Percentiles rank a stretch among this genome's conserved stretches.
These are phyloP conservation scores for Mactromeris polynyma DNA, from an alignment of 2,888 invertebrate genomes.

Conservation along the genomic window DNA sequence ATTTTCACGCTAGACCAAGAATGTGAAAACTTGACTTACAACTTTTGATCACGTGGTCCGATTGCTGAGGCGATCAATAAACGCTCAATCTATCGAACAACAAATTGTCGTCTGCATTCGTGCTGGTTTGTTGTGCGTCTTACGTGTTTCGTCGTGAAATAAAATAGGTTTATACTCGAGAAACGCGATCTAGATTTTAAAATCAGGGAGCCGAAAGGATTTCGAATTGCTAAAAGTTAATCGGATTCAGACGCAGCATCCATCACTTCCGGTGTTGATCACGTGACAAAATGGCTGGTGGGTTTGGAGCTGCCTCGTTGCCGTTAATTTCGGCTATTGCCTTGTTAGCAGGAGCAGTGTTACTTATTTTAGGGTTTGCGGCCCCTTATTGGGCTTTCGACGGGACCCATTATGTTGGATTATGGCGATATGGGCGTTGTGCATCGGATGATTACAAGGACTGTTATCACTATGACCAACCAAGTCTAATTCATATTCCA, in stretches of 20 bases:
- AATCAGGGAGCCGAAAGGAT: background rate
- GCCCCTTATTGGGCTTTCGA: conserved; percentile 79
- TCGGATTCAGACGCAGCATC: conserved; percentile 15
- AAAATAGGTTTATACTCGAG: background rate
- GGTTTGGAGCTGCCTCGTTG: conserved; percentile 77
- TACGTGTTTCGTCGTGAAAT: background rate
- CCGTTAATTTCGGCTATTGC: conserved; percentile 80
- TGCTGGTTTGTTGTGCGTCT: background rate
- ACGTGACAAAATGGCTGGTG: conserved; percentile 72
- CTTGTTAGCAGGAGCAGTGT: conserved; percentile 74
- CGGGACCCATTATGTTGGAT: conserved; percentile 71
- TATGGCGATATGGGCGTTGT: conserved; percentile 79
- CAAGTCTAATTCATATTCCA: conserved; percentile 50
- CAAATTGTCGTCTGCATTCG: conserved; percentile 20
- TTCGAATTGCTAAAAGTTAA: background rate
- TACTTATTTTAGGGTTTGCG: conserved; percentile 79
- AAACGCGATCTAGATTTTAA: background rate
- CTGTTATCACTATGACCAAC: conserved; percentile 73
- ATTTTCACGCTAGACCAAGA: conserved; percentile 43
- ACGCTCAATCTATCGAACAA: conserved; percentile 13
- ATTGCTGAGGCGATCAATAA: conserved; percentile 37
- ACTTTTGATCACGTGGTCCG: conserved; percentile 63
- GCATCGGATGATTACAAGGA: conserved; percentile 47
- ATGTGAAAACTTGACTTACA: conserved; percentile 61
- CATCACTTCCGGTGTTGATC: conserved; percentile 9